Conservation (phyloP, 2,888 invertebrate species). For the Chrysolina oricalcia region DNA sequence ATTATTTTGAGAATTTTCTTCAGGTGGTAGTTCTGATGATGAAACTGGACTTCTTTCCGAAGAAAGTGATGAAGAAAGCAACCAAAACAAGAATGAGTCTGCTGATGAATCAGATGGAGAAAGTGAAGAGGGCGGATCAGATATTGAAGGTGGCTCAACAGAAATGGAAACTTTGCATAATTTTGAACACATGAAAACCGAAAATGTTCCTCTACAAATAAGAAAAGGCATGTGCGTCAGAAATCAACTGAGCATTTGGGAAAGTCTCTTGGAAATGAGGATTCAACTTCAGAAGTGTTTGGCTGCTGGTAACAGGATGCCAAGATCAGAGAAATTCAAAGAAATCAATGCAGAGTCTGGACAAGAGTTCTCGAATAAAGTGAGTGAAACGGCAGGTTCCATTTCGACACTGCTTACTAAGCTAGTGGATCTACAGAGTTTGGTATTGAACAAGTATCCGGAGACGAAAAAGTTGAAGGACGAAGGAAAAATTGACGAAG, state of each 20-base stretch:
- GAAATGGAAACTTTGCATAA: slow-evolving; percentile 52
- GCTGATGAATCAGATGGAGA: slow-evolving; percentile 54
- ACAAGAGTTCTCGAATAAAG: slow-evolving; percentile 73
- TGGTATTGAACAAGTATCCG: slow-evolving; percentile 77
- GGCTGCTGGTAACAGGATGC: slow-evolving; percentile 84
- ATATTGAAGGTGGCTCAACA: slow-evolving; percentile 40
- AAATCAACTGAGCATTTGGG: slow-evolving; percentile 86
- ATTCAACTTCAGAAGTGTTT: slow-evolving; percentile 91
- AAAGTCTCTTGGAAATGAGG: slow-evolving; percentile 87
- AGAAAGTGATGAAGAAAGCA: slow-evolving; percentile 5
- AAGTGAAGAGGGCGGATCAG: slow-evolving; percentile 70
- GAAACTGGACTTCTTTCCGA: slow-evolving; percentile 49
- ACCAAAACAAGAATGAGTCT: slow-evolving; percentile 24
- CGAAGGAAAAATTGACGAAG: slow-evolving; percentile 53
- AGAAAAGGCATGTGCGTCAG: slow-evolving; percentile 81
- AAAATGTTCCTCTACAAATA: slow-evolving; percentile 75
- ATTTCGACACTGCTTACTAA: slow-evolving; percentile 79
- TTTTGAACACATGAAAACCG: slow-evolving; percentile 76
- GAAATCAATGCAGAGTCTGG: slow-evolving; percentile 68
- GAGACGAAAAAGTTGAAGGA: slow-evolving; percentile 77
- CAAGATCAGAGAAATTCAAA: slow-evolving; percentile 76
- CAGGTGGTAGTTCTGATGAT: slow-evolving; percentile 43
- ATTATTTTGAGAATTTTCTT: neutral
- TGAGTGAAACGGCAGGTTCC: slow-evolving; percentile 74
- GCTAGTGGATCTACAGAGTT: slow-evolving; percentile 76